Evolutionary conservation across 1,140 invertebrate genomes (phyloP), one percentile per base, ranked within the genome.

Genomic region (Aphidius ervi): DNA sequence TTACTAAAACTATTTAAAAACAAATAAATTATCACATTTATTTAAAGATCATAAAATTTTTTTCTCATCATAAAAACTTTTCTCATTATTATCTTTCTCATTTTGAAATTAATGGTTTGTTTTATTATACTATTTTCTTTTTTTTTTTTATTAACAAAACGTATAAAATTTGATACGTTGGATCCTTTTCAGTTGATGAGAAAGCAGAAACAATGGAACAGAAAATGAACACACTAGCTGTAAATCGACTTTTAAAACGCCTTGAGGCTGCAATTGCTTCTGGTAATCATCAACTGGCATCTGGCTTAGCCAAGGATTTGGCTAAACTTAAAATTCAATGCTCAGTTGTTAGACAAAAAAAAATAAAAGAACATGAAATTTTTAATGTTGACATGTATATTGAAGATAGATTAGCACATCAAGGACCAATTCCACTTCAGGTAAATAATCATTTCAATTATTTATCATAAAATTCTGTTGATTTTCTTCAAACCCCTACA

Each of bases 371-470:
- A 31, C 75, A 74, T 72, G 72, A 74, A 65, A 68, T 69, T 72
- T 81, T 70, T 70, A 91, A 88, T 62, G 82, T 91, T 37, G 85
- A 89, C 67, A 85, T 93, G 78, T 91, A 85, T 74, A 87, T 92
- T 31, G 90, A 92, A 74, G 88, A 91, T 72, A 86, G 86, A 73
- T 78, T 86, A 48, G 85, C 85, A 8, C 87, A 89, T 69, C 84
- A 87, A 73, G 88, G 88, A 2, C 88, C 88, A 40, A 85, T 91
- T 70, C 83, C 83, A 6, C 73, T 92, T 46, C 79, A 83, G 73
- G 84, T 92, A 53, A 76, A 55, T 61, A 65, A 58, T 31, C 4
- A 47, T 45, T 46, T 58, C 56, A 57, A 63, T 40, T 59, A 40
- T 59, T 56, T 58, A 56, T 43, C 9, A 46, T 3, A 46, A 31